Evolutionary conservation across 30 jellyfish, hydroid and myxozoan species (phyloP).

Genomic region (Turritopsis rubra): DNA sequence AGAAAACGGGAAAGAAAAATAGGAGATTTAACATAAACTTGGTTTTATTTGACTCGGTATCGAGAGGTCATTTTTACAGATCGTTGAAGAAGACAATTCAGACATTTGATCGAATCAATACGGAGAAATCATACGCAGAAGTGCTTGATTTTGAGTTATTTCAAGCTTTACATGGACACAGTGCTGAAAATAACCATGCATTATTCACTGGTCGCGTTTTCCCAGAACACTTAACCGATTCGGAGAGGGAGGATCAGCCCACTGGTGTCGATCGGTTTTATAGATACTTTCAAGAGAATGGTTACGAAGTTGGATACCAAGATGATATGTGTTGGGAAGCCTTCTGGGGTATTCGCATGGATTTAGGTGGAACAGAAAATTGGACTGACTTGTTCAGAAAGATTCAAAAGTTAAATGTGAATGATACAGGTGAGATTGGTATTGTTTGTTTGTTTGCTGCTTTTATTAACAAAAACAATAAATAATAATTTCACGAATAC

Average conservation of each 20-base stretch:
- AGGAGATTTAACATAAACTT: constrained; percentile 36
- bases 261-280: constrained; percentile 42
- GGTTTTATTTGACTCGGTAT: constrained; percentile 65
- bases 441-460: background rate
- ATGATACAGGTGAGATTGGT: constrained; percentile 51
- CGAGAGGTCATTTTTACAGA: constrained; percentile 79
- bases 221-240: constrained; percentile 46
- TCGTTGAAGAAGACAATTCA: constrained; percentile 47
- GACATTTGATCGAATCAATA: constrained; percentile 42
- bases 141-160: constrained; percentile 65
- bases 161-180: constrained; percentile 93
- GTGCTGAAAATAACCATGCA: constrained; percentile 75
- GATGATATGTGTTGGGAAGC: constrained; percentile 90
- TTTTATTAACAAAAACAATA: no score
- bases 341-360: constrained; percentile 85
- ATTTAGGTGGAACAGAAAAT: constrained; percentile 52
- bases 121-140: constrained; percentile 33
- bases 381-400: constrained; percentile 44
- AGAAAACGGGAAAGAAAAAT: background rate
- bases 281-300: constrained; percentile 30
- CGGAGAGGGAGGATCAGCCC: constrained; percentile 35
- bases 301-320: constrained; percentile 61
- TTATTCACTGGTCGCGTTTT: constrained; percentile 70
- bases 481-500: no score
- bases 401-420: constrained; percentile 29